Evolutionary conservation across 2,888 invertebrate genomes (phyloP).

Genomic region (Digitonthophagus gazella): DNA sequence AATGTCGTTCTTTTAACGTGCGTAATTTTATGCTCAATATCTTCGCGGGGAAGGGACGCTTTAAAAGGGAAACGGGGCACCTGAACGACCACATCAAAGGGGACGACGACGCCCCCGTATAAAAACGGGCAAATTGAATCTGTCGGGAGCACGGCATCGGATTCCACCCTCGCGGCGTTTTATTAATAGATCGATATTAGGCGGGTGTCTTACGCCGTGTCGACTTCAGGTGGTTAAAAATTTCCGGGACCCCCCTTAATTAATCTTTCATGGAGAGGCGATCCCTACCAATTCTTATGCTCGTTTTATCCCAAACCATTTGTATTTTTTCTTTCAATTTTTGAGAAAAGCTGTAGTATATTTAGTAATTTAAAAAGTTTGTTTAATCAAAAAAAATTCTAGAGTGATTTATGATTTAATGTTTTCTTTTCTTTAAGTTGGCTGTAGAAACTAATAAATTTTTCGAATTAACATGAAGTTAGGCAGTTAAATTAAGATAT

Average conservation of each 20-base stretch:
- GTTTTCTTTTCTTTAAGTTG: too few relatives aligned
- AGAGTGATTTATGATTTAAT: too few relatives aligned
- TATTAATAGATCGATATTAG: slow-evolving; percentile 32
- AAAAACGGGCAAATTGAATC: slow-evolving; percentile 40
- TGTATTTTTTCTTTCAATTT: background rate
- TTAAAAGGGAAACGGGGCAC: slow-evolving; percentile 17
- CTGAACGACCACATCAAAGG: slow-evolving; percentile 39
- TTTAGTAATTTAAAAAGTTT: too few relatives aligned
- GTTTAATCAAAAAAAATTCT: too few relatives aligned
- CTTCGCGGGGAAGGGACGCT: background rate
- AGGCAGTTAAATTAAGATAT: too few relatives aligned
- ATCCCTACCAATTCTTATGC: slow-evolving; percentile 4
- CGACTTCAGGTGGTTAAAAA: slow-evolving; percentile 34
- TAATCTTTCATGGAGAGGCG: slow-evolving; percentile 4
- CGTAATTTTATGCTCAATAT: background rate
- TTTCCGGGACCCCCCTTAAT: slow-evolving; percentile 21
- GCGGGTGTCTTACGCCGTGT: slow-evolving; percentile 29
- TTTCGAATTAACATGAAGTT: too few relatives aligned
- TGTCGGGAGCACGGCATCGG: slow-evolving; percentile 38
- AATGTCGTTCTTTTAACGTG: background rate
- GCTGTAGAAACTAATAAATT: too few relatives aligned
- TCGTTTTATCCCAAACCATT: background rate
- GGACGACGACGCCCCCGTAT: slow-evolving; percentile 16
- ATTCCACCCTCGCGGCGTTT: slow-evolving; percentile 29
- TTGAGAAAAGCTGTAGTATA: too few relatives aligned